Percentiles rank a stretch among this genome's conserved stretches.
Evolutionary conservation across 2,888 invertebrate species (phyloP).

Genomic region (Himalopsyche anomala): DNA sequence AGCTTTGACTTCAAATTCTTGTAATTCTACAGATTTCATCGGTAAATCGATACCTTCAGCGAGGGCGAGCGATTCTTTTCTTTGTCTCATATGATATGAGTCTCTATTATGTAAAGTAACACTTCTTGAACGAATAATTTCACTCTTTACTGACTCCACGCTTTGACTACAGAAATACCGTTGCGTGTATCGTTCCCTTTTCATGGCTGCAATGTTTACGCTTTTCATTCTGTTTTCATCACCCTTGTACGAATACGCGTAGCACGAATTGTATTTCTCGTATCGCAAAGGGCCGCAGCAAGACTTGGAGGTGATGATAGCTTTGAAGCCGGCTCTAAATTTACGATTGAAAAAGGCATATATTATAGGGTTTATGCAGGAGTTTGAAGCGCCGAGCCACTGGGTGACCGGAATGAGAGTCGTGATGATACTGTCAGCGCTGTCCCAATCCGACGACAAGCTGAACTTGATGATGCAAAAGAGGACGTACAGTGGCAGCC

Average conservation of each 20-base stretch:
- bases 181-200: conserved; percentile 63
- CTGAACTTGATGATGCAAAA: conserved; percentile 70
- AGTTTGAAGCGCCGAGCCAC: conserved; percentile 76
- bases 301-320: conserved; percentile 71
- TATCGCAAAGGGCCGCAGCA: conserved; percentile 68
- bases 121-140: conserved; percentile 63
- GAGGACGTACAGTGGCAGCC: conserved; percentile 77
- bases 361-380: conserved; percentile 77
- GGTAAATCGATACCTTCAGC: conserved; percentile 63
- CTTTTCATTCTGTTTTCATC: conserved; percentile 63
- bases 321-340: conserved; percentile 75
- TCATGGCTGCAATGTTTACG: conserved; percentile 60
- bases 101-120: conserved; percentile 62
- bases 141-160: conserved; percentile 62
- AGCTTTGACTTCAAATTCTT: conserved; percentile 58
- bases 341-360: conserved; percentile 78
- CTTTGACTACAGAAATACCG: conserved; percentile 63
- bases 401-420: conserved; percentile 73
- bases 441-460: conserved; percentile 66
- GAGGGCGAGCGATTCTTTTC: conserved; percentile 63
- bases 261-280: conserved; percentile 66
- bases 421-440: conserved; percentile 67
- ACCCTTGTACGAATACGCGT: conserved; percentile 64
- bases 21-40: conserved; percentile 55
- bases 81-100: conserved; percentile 61